These are phyloP conservation scores for Malaclemys terrapin DNA, from an alignment of 2,113 vertebrate species.

Conservation along the genomic window DNA sequence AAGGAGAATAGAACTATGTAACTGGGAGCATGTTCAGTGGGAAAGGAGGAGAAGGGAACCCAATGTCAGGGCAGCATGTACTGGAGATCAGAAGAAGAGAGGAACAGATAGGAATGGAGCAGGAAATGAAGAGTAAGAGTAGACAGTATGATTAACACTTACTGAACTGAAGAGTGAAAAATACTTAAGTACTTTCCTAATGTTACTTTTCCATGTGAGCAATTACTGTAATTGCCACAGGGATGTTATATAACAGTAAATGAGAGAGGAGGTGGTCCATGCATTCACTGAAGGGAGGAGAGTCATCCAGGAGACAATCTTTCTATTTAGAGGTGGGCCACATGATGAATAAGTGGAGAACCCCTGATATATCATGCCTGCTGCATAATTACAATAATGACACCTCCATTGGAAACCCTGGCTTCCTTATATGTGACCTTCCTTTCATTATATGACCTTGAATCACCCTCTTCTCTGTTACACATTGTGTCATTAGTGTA, in stretches of 20 bases:
- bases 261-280: not conserved
- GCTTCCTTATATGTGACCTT: no score
- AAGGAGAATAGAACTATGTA: not conserved
- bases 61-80: not conserved
- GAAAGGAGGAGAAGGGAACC: not conserved
- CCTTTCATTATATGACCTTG: not conserved
- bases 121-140: not conserved
- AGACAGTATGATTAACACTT: not conserved
- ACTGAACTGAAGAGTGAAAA: not conserved
- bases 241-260: not conserved
- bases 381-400: not conserved
- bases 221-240: not conserved
- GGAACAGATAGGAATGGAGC: not conserved
- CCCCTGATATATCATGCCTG: not conserved
- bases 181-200: not conserved
- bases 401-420: not conserved
- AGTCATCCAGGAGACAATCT: not conserved
- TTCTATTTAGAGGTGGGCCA: not conserved
- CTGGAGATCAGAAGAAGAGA: not conserved
- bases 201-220: not conserved
- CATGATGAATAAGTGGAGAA: not conserved
- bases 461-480: not conserved
- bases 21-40: not conserved
- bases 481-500: not conserved
- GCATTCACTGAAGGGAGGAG: not conserved